Conservation (phyloP, 2,113 vertebrate species). For the Tinamus guttatus region DNA sequence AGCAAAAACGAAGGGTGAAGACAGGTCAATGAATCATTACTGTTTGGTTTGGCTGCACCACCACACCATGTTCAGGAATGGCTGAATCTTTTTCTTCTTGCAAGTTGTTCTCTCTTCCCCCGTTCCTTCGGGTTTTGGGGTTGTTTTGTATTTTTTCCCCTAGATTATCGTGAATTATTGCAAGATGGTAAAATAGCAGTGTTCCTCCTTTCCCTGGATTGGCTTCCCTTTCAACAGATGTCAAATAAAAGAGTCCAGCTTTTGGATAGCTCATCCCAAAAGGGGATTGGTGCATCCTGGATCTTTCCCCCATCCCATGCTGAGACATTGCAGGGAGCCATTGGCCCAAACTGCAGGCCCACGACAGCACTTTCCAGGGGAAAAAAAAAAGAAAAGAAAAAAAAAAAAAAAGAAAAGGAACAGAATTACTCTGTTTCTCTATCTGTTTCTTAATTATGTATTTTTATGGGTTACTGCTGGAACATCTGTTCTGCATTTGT, state of each 20-base stretch:
- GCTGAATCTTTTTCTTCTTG: conserved; percentile 57
- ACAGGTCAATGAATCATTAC: conserved; percentile 74
- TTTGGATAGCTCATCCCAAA: conserved; percentile 27
- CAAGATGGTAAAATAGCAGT: conserved; percentile 69
- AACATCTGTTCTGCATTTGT: conserved; percentile 68
- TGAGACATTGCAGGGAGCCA: conserved; percentile 3
- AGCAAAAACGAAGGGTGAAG: conserved; percentile 71
- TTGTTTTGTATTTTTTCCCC: conserved; percentile 5
- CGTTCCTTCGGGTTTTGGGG: conserved; percentile 42
- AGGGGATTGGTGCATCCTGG: conserved; percentile 14
- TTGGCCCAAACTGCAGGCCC: background rate
- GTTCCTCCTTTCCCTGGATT: conserved; percentile 34
- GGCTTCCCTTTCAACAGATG: conserved; percentile 59
- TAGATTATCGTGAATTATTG: conserved; percentile 68
- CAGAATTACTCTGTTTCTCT: background rate
- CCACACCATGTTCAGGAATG: background rate
- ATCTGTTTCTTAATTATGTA: background rate
- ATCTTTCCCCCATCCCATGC: background rate
- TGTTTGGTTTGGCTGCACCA: conserved; percentile 66
- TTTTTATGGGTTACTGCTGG: background rate
- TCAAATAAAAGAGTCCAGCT: conserved; percentile 50
- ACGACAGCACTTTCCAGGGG: conserved; percentile 26
- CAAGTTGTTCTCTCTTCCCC: conserved; percentile 18
- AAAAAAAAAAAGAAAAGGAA: background rate
- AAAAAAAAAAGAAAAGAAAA: background rate